Base-by-base conservation (phyloP, 2,888 invertebrate genomes). In the Ornithoptera priamus region DNA sequence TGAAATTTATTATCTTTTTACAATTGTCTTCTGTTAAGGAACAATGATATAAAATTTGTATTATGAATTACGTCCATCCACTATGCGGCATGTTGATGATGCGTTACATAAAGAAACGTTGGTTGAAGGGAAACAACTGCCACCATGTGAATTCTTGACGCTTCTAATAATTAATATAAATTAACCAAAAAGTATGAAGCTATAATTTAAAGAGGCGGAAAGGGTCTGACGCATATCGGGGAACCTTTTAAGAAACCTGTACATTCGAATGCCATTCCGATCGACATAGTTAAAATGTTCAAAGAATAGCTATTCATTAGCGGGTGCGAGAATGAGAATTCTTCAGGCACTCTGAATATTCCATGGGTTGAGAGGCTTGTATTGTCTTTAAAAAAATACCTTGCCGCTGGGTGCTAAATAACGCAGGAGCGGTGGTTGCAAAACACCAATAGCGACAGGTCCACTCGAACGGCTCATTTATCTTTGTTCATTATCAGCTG, bases 281-380 rank as follows among this genome's bases (percentile, higher is more conserved):
- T 82, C 82, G 77, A 88, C 92, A 92, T 92, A 92, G 92, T 91
- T 92, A 91, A 92, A 92, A 92, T 92, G 88, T 90, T 87, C 86
- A 84, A 87, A 90, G 92, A 90, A 92, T 92, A 91, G 70, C 90
- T 92, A 92, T 92, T 92, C 92, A 92, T 92, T 92, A 92, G 91
- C 83, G 87, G 90, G 92, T 86, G 92, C 91, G 92, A 92, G 91
- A 90, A 91, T 92, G 86, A 90, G 90, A 89, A 92, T 92, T 92
- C 91, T 88, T 88, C 78, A 88, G 84, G 89, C 86, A 88, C 87
- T 89, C 88, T 87, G 89, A 87, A 91, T 92, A 91, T 89, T 87
- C 89, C 89, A 81, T 85, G 85, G 85, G 85, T 78, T 81, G 83
- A 80, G 85, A 80, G 82, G 81, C 86, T 85, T 89, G 90, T 91